phyloP scores from a whole-genome alignment of 2,113 vertebrate genomes.

The Cisticola juncidis region DNA sequence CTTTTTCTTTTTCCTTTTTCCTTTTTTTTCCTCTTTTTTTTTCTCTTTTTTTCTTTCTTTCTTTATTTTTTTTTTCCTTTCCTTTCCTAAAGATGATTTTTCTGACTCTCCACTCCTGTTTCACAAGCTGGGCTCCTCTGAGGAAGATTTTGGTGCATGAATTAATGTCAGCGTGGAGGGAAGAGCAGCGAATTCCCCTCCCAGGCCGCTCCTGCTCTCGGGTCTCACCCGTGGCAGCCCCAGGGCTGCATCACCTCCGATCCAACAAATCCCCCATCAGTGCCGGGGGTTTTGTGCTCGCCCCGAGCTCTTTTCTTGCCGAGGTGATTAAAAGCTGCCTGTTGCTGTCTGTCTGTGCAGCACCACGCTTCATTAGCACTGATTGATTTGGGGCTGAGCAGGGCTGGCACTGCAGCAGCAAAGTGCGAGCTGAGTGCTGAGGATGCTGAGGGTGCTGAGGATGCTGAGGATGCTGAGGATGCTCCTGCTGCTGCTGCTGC shows the following conservation, averaged over 20 bases:
- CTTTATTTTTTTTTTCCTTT: too few relatives aligned
- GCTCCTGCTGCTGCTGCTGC: too few relatives aligned
- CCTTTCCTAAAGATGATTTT: background rate
- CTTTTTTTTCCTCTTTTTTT: too few relatives aligned
- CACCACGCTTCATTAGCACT: conserved; percentile 70
- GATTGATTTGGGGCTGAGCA: conserved; percentile 67
- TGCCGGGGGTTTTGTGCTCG: background rate
- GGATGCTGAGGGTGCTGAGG: too few relatives aligned
- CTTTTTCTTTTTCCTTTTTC: too few relatives aligned
- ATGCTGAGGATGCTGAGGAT: too few relatives aligned
- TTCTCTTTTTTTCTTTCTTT: too few relatives aligned
- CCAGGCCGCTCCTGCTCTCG: background rate
- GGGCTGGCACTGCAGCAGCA: conserved; percentile 41
- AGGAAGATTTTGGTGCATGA: background rate
- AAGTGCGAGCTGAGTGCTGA: conserved; percentile 14
- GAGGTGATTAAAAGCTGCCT: conserved; percentile 61
- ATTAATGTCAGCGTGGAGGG: rapidly evolving
- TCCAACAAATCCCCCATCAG: background rate
- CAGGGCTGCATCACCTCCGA: background rate
- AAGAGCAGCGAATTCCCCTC: background rate
- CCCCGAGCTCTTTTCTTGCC: conserved; percentile 38
- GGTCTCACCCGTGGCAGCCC: background rate
- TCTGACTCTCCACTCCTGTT: background rate
- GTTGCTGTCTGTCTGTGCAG: conserved; percentile 50
- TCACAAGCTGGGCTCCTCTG: background rate